These are phyloP conservation scores for Trachymyrmex septentrionalis DNA, from an alignment of 1,140 invertebrate species.

Conservation along the genomic window DNA sequence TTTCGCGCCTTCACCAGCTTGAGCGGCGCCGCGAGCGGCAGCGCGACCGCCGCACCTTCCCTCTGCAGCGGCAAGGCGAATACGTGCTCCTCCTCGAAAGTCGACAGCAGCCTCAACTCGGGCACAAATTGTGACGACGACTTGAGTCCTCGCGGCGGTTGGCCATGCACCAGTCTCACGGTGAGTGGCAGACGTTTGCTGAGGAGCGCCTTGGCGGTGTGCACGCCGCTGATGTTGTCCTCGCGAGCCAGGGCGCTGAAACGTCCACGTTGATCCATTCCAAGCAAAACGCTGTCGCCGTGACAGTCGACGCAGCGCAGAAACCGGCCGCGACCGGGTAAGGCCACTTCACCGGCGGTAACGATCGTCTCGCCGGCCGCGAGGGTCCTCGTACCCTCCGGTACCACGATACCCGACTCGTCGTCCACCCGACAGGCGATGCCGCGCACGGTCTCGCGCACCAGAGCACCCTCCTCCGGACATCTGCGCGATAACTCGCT, in stretches of 20 bases:
- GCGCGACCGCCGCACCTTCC: slow-evolving; percentile 91
- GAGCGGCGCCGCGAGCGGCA: slow-evolving; percentile 94
- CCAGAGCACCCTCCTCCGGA: slow-evolving; percentile 92
- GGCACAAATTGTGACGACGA: slow-evolving; percentile 93
- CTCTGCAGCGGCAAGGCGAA: slow-evolving; percentile 94
- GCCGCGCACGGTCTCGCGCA: slow-evolving; percentile 94
- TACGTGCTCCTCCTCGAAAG: slow-evolving; percentile 93
- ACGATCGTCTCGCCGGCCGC: slow-evolving; percentile 91
- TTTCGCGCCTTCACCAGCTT: slow-evolving; percentile 95
- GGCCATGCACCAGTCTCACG: slow-evolving; percentile 95
- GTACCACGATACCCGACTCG: slow-evolving; percentile 88
- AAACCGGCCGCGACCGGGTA: slow-evolving; percentile 91
- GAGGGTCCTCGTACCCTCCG: slow-evolving; percentile 91
- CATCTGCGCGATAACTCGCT: slow-evolving; percentile 92
- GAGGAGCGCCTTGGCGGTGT: slow-evolving; percentile 94
- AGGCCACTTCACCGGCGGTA: slow-evolving; percentile 90
- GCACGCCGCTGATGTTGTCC: slow-evolving; percentile 97
- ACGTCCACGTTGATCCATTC: slow-evolving; percentile 94
- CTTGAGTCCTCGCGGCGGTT: slow-evolving; percentile 92
- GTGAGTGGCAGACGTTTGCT: slow-evolving; percentile 96
- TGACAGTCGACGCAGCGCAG: slow-evolving; percentile 94
- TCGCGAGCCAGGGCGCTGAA: slow-evolving; percentile 96
- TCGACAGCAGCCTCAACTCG: slow-evolving; percentile 93
- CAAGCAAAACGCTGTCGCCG: slow-evolving; percentile 93
- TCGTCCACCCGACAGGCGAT: slow-evolving; percentile 91